phyloP scores from a whole-genome alignment of 1,140 invertebrate species.

The Ericerus pela region DNA sequence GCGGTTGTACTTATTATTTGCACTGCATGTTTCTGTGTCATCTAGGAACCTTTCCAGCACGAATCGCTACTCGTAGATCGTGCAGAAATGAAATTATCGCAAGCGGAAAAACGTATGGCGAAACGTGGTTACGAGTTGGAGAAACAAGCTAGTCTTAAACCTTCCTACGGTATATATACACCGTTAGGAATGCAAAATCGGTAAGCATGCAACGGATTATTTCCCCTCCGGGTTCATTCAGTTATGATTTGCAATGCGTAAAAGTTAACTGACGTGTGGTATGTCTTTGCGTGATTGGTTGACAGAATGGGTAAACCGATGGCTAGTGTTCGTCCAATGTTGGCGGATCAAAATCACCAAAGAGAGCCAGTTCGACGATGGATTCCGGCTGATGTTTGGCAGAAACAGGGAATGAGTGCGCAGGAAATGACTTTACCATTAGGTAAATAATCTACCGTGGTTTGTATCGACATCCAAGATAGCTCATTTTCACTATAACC shows the following conservation, averaged over 20 bases:
- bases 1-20: background rate
- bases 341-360: constrained; percentile 28
- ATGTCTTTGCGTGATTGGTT: background rate
- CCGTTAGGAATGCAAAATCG: constrained; percentile 16
- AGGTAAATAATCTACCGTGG: constrained; percentile 33
- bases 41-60: constrained; percentile 81
- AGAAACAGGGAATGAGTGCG: constrained; percentile 80
- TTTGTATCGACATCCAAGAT: background rate
- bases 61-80: constrained; percentile 89
- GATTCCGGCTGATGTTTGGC: constrained; percentile 78
- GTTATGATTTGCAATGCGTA: background rate
- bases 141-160: constrained; percentile 53
- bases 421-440: constrained; percentile 83
- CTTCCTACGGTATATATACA: constrained; percentile 20
- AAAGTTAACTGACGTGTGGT: background rate
- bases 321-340: constrained; percentile 40
- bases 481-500: background rate
- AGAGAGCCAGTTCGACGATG: constrained; percentile 36
- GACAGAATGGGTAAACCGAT: constrained; percentile 33
- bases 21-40: background rate
- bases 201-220: background rate
- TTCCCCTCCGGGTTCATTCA: no score
- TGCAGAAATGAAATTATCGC: constrained; percentile 88
- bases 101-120: constrained; percentile 84
- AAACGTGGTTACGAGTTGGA: constrained; percentile 86